phyloP scores from a whole-genome alignment of 2,113 vertebrate species.

The Tupaia tana region DNA sequence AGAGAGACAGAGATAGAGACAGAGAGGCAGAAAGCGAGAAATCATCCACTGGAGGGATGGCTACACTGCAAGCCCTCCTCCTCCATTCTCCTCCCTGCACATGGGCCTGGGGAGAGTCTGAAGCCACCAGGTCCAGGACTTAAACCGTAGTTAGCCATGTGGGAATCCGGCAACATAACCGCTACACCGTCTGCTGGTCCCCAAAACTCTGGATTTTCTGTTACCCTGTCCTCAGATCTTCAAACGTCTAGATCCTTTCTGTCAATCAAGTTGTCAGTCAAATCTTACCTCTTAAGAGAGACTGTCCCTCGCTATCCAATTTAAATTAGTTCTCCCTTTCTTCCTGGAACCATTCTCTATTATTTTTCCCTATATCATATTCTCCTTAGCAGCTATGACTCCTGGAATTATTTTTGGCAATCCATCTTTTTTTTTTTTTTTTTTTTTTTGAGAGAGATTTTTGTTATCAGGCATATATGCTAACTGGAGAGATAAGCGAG shows the following conservation, averaged over 20 bases:
- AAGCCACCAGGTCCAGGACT: no score
- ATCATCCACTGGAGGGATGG: no score
- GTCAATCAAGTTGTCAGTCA: not conserved
- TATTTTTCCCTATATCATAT: not conserved
- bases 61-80: no score
- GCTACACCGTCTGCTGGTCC: not conserved
- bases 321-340: not conserved
- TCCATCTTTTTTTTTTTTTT: not conserved
- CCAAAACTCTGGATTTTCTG: not conserved
- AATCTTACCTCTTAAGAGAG: not conserved
- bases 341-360: not conserved
- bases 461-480: no score
- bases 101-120: no score
- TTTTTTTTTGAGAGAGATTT: no score
- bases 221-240: not conserved
- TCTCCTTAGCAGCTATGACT: not conserved
- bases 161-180: no score
- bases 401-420: not conserved
- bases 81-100: no score
- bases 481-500: no score
- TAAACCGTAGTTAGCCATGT: no score
- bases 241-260: not conserved
- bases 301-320: not conserved
- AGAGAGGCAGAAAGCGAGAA: no score
- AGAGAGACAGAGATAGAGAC: no score